Evolutionary conservation across 92 coral and sea anemone species (phyloP).

Genomic region (Parazoanthus darwini): DNA sequence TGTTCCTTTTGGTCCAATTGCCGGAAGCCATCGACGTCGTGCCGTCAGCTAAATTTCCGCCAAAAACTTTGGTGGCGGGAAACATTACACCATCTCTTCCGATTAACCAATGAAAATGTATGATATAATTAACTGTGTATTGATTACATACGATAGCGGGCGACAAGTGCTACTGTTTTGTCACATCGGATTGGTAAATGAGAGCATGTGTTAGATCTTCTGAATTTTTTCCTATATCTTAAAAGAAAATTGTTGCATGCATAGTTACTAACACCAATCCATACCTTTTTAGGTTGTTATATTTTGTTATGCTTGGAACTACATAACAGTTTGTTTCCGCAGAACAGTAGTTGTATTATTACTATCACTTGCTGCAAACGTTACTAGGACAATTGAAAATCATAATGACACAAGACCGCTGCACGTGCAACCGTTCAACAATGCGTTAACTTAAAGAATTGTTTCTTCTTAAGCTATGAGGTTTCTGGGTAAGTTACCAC

Average conservation of each 20-base stretch:
- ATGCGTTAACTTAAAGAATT: constrained; percentile 1
- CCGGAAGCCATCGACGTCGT: too few relatives aligned
- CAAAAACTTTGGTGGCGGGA: too few relatives aligned
- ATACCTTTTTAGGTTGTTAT: background rate
- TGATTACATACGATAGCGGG: too few relatives aligned
- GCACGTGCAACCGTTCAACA: background rate
- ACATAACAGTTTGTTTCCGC: background rate
- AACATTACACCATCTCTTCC: too few relatives aligned
- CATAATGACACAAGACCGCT: constrained; percentile 3
- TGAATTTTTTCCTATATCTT: too few relatives aligned
- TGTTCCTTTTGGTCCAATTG: too few relatives aligned
- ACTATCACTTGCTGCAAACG: background rate
- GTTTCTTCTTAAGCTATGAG: background rate
- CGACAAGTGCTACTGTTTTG: too few relatives aligned
- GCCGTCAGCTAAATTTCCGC: too few relatives aligned
- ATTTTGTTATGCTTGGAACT: background rate
- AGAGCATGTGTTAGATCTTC: too few relatives aligned
- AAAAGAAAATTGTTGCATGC: background rate
- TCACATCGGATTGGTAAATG: too few relatives aligned
- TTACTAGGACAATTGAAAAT: background rate
- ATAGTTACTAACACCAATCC: background rate
- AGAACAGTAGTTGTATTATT: background rate
- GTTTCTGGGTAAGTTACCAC: background rate
- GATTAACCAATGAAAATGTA: too few relatives aligned
- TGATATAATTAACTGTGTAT: too few relatives aligned